Base-by-base conservation (phyloP, 2,113 vertebrate genomes). In the Leucopternis melanops region DNA sequence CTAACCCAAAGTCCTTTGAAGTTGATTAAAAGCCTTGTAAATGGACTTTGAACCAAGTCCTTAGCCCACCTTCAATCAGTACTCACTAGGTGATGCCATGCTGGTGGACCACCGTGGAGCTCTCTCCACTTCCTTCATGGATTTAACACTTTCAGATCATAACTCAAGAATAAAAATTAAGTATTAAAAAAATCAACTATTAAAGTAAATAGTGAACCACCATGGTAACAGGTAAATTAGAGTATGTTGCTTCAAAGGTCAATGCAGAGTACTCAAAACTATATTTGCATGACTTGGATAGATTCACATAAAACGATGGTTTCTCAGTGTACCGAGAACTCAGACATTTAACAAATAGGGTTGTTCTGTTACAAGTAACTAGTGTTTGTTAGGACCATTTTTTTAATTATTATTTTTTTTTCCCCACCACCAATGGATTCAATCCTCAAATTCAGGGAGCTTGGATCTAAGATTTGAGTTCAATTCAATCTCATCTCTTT, bases 401-500 rank as follows among this genome's bases (percentile, higher is more conserved):
- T 14, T 72, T 38, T 36, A 75, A 52, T 26, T 47, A 5, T 34
- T 31, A 2, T 49, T 62, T 75, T 18, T 20, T 54, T 31, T 18
- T 5, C 17, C 16, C 52, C 52, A 31, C 27, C 14, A 11, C 13
- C 20, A 91, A 25, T 6, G 31, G 40, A 81, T 49, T 88, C 40
- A 85, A 73, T 77, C 34, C 38, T 29, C 38, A 70, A 89, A 92
- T 92, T 90, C 91, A 92, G 78, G 88, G 50, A 97, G 89, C 83
- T 70, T 91, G 58, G 58, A 89, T 80, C 36, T 72, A 61, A 84
- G 66, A 82, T 67, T 74, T 82, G 10, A 66, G 54, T 86, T 73
- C n/a, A 75, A 52, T 67, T 86, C 69, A 91, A 77, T 40, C 27
- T 18, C 11, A 21, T 81, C 10, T 85, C 52, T 74, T 91, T 81